Percentiles rank a stretch among this genome's conserved stretches.
These are phyloP conservation scores for Pterophyllum scalare DNA, from an alignment of 2,113 vertebrate species.

Conservation along the genomic window DNA sequence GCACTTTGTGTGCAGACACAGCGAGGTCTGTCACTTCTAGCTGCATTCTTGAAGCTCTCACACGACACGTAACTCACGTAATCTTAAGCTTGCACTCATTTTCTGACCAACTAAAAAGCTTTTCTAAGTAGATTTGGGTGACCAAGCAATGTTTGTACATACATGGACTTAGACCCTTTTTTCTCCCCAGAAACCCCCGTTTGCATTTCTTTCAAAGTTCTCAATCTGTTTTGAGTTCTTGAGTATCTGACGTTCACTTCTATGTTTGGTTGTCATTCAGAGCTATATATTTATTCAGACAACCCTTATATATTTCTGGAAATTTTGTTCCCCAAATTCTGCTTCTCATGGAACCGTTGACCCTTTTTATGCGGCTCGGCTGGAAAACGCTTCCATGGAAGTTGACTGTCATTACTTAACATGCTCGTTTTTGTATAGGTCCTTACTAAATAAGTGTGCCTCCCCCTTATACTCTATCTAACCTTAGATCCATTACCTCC, in stretches of 20 bases:
- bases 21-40: slow-evolving; percentile 72
- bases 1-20: slow-evolving; percentile 77
- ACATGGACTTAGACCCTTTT: slow-evolving; percentile 63
- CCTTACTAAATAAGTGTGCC: slow-evolving; percentile 80
- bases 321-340: slow-evolving; percentile 77
- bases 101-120: slow-evolving; percentile 79
- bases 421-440: slow-evolving; percentile 80
- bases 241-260: slow-evolving; percentile 74
- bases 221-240: slow-evolving; percentile 73
- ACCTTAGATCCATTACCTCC: slow-evolving; percentile 63
- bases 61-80: slow-evolving; percentile 61
- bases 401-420: slow-evolving; percentile 62
- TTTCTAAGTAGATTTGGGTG: slow-evolving; percentile 82
- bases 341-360: slow-evolving; percentile 68
- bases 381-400: slow-evolving; percentile 63
- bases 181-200: slow-evolving; percentile 64
- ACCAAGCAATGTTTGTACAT: slow-evolving; percentile 84
- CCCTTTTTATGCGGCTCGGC: slow-evolving; percentile 56
- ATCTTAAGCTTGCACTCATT: slow-evolving; percentile 82
- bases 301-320: slow-evolving; percentile 73
- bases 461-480: slow-evolving; percentile 74
- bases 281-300: slow-evolving; percentile 81
- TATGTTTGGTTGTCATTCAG: slow-evolving; percentile 80
- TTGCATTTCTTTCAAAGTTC: slow-evolving; percentile 73
- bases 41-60: slow-evolving; percentile 71